Percentiles rank a stretch among this genome's conserved stretches.
These are phyloP conservation scores for Stenchaetothrips biformis DNA, from an alignment of 2,888 invertebrate genomes.

Conservation along the genomic window DNA sequence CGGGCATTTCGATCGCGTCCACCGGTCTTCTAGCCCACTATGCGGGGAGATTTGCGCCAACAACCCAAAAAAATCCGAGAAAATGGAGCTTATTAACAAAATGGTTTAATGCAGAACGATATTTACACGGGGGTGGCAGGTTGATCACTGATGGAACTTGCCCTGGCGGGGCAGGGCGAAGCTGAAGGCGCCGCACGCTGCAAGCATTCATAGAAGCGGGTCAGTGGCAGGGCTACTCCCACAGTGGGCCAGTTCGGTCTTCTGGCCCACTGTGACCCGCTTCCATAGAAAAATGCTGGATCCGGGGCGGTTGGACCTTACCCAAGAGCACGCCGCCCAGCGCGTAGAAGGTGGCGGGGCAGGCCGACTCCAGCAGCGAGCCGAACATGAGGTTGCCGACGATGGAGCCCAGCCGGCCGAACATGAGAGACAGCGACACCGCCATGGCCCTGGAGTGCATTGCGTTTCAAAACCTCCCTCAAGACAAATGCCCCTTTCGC, in stretches of 20 bases:
- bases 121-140: no score
- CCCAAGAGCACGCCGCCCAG: constrained; percentile 30
- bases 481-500: neutral
- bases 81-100: no score
- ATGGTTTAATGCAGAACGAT: no score
- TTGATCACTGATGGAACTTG: neutral
- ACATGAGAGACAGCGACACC: constrained; percentile 26
- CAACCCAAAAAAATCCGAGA: no score
- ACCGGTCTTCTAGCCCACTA: no score
- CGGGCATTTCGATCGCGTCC: no score
- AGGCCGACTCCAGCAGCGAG: neutral
- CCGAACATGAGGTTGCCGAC: constrained; percentile 22
- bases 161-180: constrained; percentile 37
- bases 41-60: no score
- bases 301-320: no score
- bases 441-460: constrained; percentile 34
- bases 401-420: neutral
- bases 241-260: neutral
- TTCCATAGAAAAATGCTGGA: no score
- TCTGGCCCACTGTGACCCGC: neutral
- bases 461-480: neutral
- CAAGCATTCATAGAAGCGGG: constrained; percentile 29
- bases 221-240: neutral
- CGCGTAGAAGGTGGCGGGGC: constrained; percentile 10
- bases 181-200: constrained; percentile 41